These are phyloP conservation scores for Prenolepis imparis DNA, from an alignment of 2,888 invertebrate genomes.

Conservation along the genomic window DNA sequence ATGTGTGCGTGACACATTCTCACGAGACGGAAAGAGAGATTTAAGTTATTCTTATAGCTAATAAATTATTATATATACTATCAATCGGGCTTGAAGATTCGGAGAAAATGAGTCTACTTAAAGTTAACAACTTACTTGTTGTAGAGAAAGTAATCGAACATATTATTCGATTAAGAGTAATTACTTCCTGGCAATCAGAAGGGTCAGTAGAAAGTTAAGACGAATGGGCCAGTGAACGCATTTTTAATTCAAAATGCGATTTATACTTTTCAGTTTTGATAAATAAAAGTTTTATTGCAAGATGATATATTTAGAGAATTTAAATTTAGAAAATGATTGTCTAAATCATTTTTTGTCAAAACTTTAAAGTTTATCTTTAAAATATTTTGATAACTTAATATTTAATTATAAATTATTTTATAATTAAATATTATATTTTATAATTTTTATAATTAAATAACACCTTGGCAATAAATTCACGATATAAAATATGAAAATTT, in stretches of 20 bases:
- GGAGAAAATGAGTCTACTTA: neutral
- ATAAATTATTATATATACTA: constrained; percentile 28
- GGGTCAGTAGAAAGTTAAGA: constrained; percentile 27
- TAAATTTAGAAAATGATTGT: neutral
- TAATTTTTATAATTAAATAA: neutral
- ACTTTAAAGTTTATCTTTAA: neutral
- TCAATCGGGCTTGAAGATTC: constrained; percentile 2
- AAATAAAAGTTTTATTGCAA: neutral
- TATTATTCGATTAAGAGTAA: constrained; percentile 50
- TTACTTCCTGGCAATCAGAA: constrained; percentile 20
- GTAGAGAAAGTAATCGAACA: constrained; percentile 34
- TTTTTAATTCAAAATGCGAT: constrained; percentile 6
- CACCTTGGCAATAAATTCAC: neutral
- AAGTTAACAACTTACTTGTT: constrained; percentile 22
- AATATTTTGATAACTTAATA: neutral
- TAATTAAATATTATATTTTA: too few relatives aligned
- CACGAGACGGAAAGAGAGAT: neutral
- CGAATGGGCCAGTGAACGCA: neutral
- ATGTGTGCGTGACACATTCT: neutral
- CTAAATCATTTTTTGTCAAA: neutral
- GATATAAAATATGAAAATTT: neutral
- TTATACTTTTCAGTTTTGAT: constrained; percentile 2
- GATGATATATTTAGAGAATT: neutral
- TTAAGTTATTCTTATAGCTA: constrained; percentile 19
- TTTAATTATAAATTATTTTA: neutral